Conservation (phyloP, 2,797 vertebrate genomes). For the Tenualosa thibaudeaui region DNA sequence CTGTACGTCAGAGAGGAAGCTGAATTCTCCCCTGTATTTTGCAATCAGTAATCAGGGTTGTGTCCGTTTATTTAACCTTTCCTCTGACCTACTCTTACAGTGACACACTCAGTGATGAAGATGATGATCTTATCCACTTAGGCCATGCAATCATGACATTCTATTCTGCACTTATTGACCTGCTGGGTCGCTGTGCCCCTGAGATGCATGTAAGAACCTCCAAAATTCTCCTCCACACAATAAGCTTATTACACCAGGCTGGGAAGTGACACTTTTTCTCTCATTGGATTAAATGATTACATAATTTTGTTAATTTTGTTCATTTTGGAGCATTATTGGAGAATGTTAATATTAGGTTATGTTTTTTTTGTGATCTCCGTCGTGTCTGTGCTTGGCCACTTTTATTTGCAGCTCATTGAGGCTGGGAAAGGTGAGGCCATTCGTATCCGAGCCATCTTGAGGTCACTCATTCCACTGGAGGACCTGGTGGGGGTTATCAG, state of each 20-base stretch:
- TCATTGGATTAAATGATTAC: background rate
- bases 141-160: slow-evolving; percentile 97
- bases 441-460: slow-evolving; percentile 89
- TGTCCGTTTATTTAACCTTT: background rate
- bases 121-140: slow-evolving; percentile 90
- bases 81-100: background rate
- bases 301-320: too few relatives aligned
- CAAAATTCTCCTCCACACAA: background rate
- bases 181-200: slow-evolving; percentile 91
- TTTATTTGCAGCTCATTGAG: slow-evolving; percentile 81
- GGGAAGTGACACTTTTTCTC: background rate
- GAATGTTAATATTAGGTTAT: too few relatives aligned
- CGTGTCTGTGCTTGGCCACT: background rate
- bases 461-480: slow-evolving; percentile 87
- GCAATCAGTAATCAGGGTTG: background rate
- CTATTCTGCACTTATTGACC: slow-evolving; percentile 92
- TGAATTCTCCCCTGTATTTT: background rate
- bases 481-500: slow-evolving; percentile 93
- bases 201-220: slow-evolving; percentile 87
- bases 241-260: background rate
- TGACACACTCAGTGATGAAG: slow-evolving; percentile 61
- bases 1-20: slow-evolving; percentile 69
- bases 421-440: slow-evolving; percentile 92
- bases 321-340: too few relatives aligned
- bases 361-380: background rate